These are phyloP conservation scores for Seira musarum DNA, from an alignment of 2,888 invertebrate species.

Conservation along the genomic window DNA sequence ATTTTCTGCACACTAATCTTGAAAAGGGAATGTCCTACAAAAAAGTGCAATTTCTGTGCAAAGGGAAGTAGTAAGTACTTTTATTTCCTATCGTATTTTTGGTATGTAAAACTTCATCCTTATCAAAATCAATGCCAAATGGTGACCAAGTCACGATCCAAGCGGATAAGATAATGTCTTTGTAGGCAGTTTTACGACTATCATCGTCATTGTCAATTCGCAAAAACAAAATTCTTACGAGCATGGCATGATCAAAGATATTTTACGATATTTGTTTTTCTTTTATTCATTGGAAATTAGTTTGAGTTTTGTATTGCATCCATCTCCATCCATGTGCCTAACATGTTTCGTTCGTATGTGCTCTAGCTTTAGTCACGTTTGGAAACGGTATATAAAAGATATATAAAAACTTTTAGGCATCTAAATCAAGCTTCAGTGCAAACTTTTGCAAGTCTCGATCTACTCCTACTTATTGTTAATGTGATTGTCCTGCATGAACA, in stretches of 20 bases:
- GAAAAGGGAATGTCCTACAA: conserved; percentile 4
- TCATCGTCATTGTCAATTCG: conserved; percentile 10
- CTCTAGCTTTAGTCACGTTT: conserved; percentile 12
- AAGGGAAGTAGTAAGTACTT: conserved; percentile 6
- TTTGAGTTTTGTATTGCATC: too few species aligned
- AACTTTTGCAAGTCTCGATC: not conserved
- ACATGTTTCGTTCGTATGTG: not conserved
- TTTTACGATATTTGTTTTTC: not conserved
- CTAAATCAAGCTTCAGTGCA: too few species aligned
- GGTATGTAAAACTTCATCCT: conserved; percentile 24
- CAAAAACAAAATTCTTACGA: not conserved
- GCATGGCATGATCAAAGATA: not conserved
- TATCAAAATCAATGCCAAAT: conserved; percentile 43
- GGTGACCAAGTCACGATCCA: conserved; percentile 10
- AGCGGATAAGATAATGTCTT: conserved; percentile 4
- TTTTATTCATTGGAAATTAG: too few species aligned
- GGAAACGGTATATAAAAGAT: not conserved
- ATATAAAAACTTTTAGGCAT: too few species aligned
- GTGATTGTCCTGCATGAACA: conserved; percentile 7
- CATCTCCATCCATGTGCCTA: too few species aligned
- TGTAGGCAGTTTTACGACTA: not conserved
- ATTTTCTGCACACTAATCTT: not conserved
- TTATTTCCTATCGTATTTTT: conserved; percentile 26
- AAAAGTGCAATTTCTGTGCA: not conserved
- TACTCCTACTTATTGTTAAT: not conserved